phyloP scores from a whole-genome alignment of 2,888 invertebrate genomes.

The Encarsia formosa region DNA sequence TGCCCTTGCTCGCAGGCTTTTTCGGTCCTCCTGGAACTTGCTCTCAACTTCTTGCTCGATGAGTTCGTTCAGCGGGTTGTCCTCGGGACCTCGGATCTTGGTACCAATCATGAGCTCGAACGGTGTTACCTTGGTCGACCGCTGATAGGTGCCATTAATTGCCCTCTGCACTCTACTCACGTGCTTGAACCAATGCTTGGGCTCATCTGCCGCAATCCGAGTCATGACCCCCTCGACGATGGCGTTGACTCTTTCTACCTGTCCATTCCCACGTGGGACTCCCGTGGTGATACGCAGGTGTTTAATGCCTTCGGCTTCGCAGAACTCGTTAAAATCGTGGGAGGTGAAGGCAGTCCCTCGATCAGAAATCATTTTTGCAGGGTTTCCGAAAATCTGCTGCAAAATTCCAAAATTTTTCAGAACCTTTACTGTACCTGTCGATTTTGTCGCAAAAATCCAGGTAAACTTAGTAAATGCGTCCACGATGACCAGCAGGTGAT shows the following conservation, averaged over 20 bases:
- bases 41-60: too few relatives aligned
- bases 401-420: not conserved
- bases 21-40: not conserved
- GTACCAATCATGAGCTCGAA: conserved; percentile 9
- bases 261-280: conserved; percentile 14
- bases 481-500: conserved; percentile 10
- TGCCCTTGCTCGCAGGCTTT: not conserved
- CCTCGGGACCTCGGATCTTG: not conserved
- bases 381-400: conserved; percentile 18
- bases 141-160: not conserved
- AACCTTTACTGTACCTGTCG: conserved; percentile 25
- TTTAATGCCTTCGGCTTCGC: conserved; percentile 9
- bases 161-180: not conserved
- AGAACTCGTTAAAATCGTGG: conserved; percentile 9
- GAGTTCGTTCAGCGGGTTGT: too few relatives aligned
- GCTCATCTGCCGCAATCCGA: conserved; percentile 1
- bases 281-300: conserved; percentile 7
- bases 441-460: conserved; percentile 18
- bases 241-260: conserved; percentile 20
- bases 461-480: conserved; percentile 18
- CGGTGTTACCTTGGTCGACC: conserved; percentile 1
- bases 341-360: conserved; percentile 29
- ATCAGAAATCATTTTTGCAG: conserved; percentile 16
- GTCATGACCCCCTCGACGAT: conserved; percentile 5
- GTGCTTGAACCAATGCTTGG: conserved; percentile 10